Percentiles rank a stretch among this genome's conserved stretches.
Evolutionary conservation across 1,140 invertebrate species (phyloP).

Genomic region (Ooceraea biroi): DNA sequence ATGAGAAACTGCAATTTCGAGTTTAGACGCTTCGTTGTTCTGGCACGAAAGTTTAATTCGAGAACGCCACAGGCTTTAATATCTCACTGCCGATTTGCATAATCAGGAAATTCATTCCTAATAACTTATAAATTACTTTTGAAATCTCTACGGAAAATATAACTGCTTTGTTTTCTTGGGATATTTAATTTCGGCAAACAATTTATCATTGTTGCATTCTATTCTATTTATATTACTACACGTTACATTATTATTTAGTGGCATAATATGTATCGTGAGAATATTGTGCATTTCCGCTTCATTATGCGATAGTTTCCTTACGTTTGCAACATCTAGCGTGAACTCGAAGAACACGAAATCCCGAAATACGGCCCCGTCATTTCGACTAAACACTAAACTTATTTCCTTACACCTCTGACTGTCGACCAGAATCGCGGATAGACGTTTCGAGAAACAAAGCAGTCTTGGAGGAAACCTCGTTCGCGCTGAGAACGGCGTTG

Average conservation of each 20-base stretch:
- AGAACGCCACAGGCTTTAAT: conserved; percentile 30
- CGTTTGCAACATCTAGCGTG: background rate
- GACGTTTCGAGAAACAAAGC: conserved; percentile 53
- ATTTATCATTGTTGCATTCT: background rate
- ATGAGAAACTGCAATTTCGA: conserved; percentile 52
- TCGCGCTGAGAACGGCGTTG: conserved; percentile 1
- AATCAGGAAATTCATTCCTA: conserved; percentile 43
- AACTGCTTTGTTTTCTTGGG: background rate
- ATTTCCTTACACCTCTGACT: conserved; percentile 14
- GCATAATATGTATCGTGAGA: background rate
- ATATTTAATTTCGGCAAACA: conserved; percentile 14
- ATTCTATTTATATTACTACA: background rate
- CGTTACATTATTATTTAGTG: background rate
- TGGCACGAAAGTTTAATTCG: conserved; percentile 54
- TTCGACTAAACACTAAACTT: conserved; percentile 1
- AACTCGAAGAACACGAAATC: background rate
- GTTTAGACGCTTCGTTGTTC: conserved; percentile 51
- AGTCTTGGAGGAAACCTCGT: conserved; percentile 17
- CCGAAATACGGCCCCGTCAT: conserved; percentile 3
- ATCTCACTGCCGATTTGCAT: conserved; percentile 44
- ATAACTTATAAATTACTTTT: conserved; percentile 9
- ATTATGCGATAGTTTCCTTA: background rate
- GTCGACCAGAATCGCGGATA: background rate
- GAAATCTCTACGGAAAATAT: background rate
- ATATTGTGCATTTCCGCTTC: background rate